These are phyloP conservation scores for Podocnemis expansa DNA, from an alignment of 2,113 vertebrate species.

Conservation along the genomic window DNA sequence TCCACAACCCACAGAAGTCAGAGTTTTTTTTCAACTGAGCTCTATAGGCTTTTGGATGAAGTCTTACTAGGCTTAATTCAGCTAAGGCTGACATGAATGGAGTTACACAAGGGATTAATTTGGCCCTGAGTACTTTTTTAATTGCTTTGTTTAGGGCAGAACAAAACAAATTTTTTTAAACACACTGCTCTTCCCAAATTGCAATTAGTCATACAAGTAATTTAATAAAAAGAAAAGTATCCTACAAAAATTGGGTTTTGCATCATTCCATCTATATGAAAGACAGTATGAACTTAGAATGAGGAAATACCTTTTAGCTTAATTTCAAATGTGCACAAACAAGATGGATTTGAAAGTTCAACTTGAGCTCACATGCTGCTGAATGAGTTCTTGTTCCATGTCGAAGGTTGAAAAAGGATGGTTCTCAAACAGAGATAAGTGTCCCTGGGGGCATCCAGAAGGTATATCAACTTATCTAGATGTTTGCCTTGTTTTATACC, in stretches of 20 bases:
- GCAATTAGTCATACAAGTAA: background rate
- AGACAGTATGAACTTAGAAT: background rate
- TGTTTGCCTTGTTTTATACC: too few species aligned
- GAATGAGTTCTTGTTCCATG: background rate
- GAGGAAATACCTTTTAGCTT: background rate
- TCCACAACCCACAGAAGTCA: background rate
- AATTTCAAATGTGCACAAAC: background rate
- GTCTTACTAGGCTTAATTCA: background rate
- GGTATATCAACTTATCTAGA: too few species aligned
- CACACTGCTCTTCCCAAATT: too few species aligned
- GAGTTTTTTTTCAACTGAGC: background rate
- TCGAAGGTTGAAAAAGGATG: background rate
- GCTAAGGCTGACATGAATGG: background rate
- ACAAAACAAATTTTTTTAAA: background rate
- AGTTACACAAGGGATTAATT: background rate
- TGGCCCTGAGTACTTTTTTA: background rate
- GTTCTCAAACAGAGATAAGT: too few species aligned
- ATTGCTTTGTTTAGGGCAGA: background rate
- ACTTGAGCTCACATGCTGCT: background rate
- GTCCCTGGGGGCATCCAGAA: too few species aligned
- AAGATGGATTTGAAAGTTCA: background rate
- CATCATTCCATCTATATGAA: background rate
- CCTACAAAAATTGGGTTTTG: background rate
- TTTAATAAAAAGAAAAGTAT: background rate
- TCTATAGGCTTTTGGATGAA: background rate